A percentile compares a stretch with the other conserved stretches of the same genome.
Conservation (phyloP, 2,888 invertebrate genomes). For the Tenodera sinensis region DNA sequence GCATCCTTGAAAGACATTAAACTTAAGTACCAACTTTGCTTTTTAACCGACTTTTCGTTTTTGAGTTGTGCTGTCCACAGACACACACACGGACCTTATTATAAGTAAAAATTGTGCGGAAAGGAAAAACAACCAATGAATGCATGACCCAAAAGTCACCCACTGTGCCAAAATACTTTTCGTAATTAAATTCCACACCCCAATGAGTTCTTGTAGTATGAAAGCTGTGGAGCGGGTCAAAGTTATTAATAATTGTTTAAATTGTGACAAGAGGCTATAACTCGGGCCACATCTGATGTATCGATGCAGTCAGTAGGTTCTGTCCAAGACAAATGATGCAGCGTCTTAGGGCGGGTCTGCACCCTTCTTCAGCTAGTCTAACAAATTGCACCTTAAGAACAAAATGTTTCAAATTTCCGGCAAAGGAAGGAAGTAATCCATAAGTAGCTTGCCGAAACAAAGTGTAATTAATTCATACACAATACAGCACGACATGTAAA, state of each 20-base stretch:
- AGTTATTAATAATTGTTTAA: neutral
- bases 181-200: no score
- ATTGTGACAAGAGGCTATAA: neutral
- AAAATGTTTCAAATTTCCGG: neutral
- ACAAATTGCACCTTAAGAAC: neutral
- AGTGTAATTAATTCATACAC: neutral
- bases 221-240: neutral
- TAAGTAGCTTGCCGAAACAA: neutral
- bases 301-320: neutral
- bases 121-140: no score
- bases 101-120: no score
- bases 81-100: no score
- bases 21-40: no score
- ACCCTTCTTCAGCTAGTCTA: neutral
- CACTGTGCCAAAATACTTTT: no score
- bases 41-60: no score
- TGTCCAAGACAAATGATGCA: neutral
- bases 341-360: neutral
- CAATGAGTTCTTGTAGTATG: neutral
- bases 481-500: no score
- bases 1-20: no score
- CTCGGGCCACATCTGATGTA: neutral
- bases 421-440: neutral
- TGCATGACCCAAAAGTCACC: no score
- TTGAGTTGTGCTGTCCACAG: no score